Base-by-base conservation (phyloP, 2,888 invertebrate species). In the Thera britannica region DNA sequence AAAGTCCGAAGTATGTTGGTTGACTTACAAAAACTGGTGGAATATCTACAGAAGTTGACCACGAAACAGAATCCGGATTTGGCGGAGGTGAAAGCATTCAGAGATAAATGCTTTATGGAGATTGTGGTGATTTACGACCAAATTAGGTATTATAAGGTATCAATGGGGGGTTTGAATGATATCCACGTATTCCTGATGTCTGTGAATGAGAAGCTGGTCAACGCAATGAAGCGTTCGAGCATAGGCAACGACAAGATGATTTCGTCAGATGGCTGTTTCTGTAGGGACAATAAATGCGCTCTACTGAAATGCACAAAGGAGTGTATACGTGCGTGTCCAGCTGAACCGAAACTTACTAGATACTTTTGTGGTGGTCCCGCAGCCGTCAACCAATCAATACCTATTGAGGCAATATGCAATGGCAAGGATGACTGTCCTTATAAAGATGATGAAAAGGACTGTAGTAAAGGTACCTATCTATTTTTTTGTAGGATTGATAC, bases 401-500 rank as follows among this genome's bases (percentile, higher is more conserved):
- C 83, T 0, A 55, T 88, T 23, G 82, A 85, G 55, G 67, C 72
- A 3, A 71, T 93, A 61, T 93, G 93, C 69, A 78, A 93, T 62
- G 84, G 85, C 9, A 83, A 80, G 68, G 49, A 58, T 2, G 82
- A 90, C 71, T 93, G 93, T 69, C 82, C 83, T 2, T 74, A 76
- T 41, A 84, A 81, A 41, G 86, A 89, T 55, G 93, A 93, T 52
- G 93, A 93, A 79, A 63, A 70, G 0, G 62, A 80, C 49, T 93
- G 93, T 73, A 77, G 70, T 35, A 79, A 75, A 77, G 89, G 92
- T 88, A 78, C 34, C 12, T 49, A 12, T 11, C 0, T 5, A 52
- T 54, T 35, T 35, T 1, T 4, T 9, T 23, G 34, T 9, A 34
- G 5, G 1, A 23, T 35, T 8, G 1, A 2, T 35, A 8, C 9